Evolutionary conservation across 2,888 invertebrate genomes (phyloP).

Genomic region (Cosmia trapezina): DNA sequence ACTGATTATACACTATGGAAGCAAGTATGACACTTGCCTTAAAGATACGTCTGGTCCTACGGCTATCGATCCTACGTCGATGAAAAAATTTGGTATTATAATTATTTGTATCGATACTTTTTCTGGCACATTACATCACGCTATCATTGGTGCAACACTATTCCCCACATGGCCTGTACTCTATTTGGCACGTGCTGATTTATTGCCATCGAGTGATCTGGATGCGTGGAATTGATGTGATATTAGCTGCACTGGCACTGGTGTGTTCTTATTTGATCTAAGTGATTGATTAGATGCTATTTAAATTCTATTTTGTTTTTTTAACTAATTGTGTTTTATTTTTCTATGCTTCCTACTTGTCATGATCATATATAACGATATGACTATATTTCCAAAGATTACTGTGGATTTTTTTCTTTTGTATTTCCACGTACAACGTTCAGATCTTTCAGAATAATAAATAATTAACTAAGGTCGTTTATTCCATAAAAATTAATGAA

Average conservation of each 20-base stretch:
- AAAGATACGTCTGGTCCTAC: too few species aligned
- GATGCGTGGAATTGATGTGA: conserved; percentile 84
- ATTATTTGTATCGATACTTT: conserved; percentile 32
- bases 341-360: background rate
- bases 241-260: conserved; percentile 70
- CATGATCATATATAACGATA: background rate
- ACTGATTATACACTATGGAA: too few species aligned
- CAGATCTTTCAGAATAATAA: background rate
- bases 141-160: conserved; percentile 67
- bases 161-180: conserved; percentile 73
- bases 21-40: background rate
- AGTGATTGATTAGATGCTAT: conserved; percentile 2
- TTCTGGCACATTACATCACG: conserved; percentile 58
- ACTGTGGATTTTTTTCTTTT: background rate
- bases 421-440: background rate
- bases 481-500: background rate
- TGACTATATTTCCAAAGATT: too few species aligned
- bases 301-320: background rate
- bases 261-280: conserved; percentile 67
- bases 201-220: conserved; percentile 85
- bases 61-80: background rate
- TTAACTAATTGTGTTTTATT: background rate
- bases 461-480: background rate
- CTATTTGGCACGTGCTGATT: conserved; percentile 83
- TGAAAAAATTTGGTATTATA: conserved; percentile 10